Evolutionary conservation across 2,888 invertebrate genomes (phyloP), one percentile per base, ranked within the genome.

Genomic region (Spisula solida): DNA sequence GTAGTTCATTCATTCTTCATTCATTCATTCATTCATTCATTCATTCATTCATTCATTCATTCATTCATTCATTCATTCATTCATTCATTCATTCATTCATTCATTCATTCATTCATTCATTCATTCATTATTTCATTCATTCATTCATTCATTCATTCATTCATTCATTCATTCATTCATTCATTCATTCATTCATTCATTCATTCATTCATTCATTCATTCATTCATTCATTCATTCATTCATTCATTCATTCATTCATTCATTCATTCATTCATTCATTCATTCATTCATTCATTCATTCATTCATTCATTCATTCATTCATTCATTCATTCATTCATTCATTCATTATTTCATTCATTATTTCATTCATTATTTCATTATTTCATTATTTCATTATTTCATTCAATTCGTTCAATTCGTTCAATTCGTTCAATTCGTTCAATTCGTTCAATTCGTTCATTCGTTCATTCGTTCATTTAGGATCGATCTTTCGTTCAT

Each of bases 61-160:
- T 78, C 47, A 78, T 78, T 82, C 66, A 66, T 82, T 82, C 47
- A 8, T 82, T 66, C 47, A 66, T 82, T 82, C 66, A 34, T 82
- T 66, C 25, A 18, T 66, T 78, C 47, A 34, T 78, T 34, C 2
- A 78, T 34, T 78, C n/a, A 34, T 78, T 78, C 47, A 34, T 78
- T 34, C 2, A 41, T 34, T 78, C 34, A 34, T 41, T 66, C 60
- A 66, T 66, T n/a, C n/a, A 66, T 25, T 66, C 25, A 25, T 66
- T 66, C 60, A 25, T n/a, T 14, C 18, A 60, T n/a, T 60, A 2
- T 14, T 41, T 66, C 60, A 66, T 41, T 41, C n/a, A 12, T 81
- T 66, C 60, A 25, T n/a, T 20, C 60, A 51, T 81, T 41, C 41
- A 41, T 81, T 51, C 47, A 6, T 48, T 48, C 80, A 51, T 81